Percentiles rank a stretch among this genome's conserved stretches.
Evolutionary conservation across 2,797 vertebrate species (phyloP).

Genomic region (Picus viridis): DNA sequence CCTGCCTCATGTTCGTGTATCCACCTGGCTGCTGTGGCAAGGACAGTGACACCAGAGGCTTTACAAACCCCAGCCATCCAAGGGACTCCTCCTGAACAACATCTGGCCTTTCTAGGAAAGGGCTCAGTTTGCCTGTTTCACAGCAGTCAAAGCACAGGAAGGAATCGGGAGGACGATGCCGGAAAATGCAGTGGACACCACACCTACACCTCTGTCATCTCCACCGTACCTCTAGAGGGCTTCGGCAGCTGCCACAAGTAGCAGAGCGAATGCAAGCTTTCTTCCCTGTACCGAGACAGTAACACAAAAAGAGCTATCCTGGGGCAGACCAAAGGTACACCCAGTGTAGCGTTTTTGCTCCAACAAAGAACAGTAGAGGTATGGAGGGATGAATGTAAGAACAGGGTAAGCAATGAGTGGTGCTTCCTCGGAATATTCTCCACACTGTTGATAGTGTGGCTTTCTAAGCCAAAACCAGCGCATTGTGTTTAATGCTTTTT

Average conservation of each 20-base stretch:
- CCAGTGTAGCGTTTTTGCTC: not conserved
- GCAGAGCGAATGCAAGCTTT: not conserved
- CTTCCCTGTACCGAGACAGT: not conserved
- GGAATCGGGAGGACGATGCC: not conserved
- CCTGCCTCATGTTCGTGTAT: not conserved
- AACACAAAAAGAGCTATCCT: not conserved
- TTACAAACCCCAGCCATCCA: not conserved
- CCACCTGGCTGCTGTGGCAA: not conserved
- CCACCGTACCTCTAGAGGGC: not conserved
- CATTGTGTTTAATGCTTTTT: not conserved
- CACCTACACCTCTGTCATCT: not conserved
- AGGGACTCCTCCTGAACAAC: not conserved
- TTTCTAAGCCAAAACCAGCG: not conserved
- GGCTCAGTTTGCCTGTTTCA: not conserved
- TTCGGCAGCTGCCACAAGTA: not conserved
- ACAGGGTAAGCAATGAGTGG: not conserved
- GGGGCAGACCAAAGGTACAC: not conserved
- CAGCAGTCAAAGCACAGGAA: not conserved
- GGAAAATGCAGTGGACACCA: not conserved
- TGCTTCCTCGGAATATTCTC: not conserved
- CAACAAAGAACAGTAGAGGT: not conserved
- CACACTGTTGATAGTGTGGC: accelerated
- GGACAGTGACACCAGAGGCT: not conserved
- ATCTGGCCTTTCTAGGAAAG: not conserved
- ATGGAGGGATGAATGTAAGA: not conserved